Base-by-base conservation (phyloP, 2,888 invertebrate genomes). In the Linyphia triangularis region DNA sequence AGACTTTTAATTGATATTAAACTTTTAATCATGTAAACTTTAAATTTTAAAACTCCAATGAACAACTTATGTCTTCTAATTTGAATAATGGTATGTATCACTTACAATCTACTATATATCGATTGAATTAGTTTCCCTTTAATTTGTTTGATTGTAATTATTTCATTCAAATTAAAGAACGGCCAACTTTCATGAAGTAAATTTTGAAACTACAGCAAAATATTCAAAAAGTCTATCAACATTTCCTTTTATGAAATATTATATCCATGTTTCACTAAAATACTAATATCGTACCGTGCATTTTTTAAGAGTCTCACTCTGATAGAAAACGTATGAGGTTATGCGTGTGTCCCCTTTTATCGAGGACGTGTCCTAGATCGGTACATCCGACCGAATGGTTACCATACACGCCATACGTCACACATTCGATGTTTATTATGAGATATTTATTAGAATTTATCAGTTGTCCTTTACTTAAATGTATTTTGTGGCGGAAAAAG, bases 281-380 rank as follows among this genome's bases (percentile, higher is more conserved):
- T 63, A 77, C 61, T 28, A 26, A 65, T 51, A 26, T 69, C 24
- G 30, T 28, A 59, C 57, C 24, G 30, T 28, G 69, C 57, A 73
- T 30, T 33, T 37, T 24, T 78, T 63, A 51, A 19, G 59, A 4
- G 0, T 10, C 19, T n/a, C 69, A 70, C 57, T 57, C 28, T 19
- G 22, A 13, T 22, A 19, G 9, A n/a, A n/a, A n/a, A n/a, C 33
- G 57, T 9, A 19, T 10, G 82, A 61, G 7, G 10, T 22, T 70
- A 40, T n/a, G 82, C 82, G 82, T 82, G 82, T 61, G 82, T 28
- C 82, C 82, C 33, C 70, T 40, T 72, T 82, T 9, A 30, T 30
- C 82, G 82, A 82, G 82, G 82, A 61, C 82, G 30, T 59, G 72
- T 13, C 43, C 82, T 61, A 72, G 28, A 61, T 78, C 51, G 28